A percentile compares a stretch with the other conserved stretches of the same genome.
phyloP scores from a whole-genome alignment of 2,113 vertebrate genomes.

The Tautogolabrus adspersus region DNA sequence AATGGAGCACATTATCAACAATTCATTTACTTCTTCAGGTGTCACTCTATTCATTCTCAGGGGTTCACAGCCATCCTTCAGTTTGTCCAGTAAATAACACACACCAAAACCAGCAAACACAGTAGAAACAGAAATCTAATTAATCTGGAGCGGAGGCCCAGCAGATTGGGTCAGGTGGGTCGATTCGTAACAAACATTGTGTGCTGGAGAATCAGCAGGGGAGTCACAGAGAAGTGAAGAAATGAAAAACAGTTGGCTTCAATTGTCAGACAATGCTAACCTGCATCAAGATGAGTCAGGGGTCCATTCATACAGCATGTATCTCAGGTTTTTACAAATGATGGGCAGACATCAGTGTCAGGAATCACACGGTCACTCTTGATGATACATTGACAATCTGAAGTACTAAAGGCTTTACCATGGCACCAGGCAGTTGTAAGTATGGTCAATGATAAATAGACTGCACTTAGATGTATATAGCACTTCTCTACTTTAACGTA shows the following conservation, averaged over 20 bases:
- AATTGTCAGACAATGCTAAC: neutral
- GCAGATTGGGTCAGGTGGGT: conserved; percentile 25
- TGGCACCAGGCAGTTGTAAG: neutral
- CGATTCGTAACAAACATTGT: conserved; percentile 17
- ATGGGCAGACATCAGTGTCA: neutral
- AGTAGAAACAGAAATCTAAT: conserved; percentile 44
- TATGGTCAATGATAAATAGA: neutral
- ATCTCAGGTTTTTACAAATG: no score
- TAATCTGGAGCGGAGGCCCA: conserved; percentile 19
- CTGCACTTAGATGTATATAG: neutral
- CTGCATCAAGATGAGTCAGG: neutral
- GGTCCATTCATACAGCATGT: neutral
- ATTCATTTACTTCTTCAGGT: neutral
- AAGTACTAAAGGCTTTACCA: neutral
- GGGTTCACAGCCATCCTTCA: neutral
- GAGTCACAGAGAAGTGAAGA: conserved; percentile 3
- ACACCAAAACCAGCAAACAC: neutral
- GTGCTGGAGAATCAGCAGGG: conserved; percentile 20
- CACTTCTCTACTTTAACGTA: neutral
- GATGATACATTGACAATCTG: neutral
- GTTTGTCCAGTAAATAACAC: conserved; percentile 5
- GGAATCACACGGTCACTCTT: neutral
- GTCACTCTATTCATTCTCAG: conserved; percentile 2
- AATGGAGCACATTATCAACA: neutral
- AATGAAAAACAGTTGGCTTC: conserved; percentile 25